Evolutionary conservation across 2,113 vertebrate genomes (phyloP).

Genomic region (Lathamus discolor): DNA sequence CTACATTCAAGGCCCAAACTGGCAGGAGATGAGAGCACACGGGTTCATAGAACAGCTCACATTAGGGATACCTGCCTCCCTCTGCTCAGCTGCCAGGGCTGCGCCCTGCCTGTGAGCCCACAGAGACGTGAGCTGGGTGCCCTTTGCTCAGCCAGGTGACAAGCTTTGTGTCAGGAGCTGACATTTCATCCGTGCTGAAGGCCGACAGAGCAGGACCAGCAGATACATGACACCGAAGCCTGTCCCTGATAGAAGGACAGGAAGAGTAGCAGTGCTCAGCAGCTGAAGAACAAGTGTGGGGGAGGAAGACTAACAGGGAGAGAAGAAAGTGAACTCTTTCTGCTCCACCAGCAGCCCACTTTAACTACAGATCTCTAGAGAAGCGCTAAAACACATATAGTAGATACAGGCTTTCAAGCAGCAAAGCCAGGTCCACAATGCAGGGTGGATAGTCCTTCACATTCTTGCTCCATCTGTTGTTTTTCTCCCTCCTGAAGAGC

Average conservation of each 20-base stretch:
- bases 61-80: background rate
- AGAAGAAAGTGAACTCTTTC: background rate
- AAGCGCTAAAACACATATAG: background rate
- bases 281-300: background rate
- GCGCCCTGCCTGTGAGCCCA: background rate
- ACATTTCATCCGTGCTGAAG: background rate
- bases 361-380: background rate
- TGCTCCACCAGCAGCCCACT: background rate
- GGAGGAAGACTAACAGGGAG: background rate
- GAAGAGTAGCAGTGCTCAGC: background rate
- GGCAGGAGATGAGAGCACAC: background rate
- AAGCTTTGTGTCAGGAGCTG: background rate
- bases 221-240: background rate
- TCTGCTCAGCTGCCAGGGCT: background rate
- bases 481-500: background rate
- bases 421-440: background rate
- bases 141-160: background rate
- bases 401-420: background rate
- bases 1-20: background rate
- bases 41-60: too few relatives aligned
- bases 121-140: background rate
- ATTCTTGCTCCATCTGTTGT: background rate
- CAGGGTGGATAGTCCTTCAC: background rate
- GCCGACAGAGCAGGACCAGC: background rate
- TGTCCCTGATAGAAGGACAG: background rate